Percentiles rank a stretch among this genome's conserved stretches.
Evolutionary conservation across 2,797 vertebrate species (phyloP).

Genomic region (Pseudochirops cupreus): DNA sequence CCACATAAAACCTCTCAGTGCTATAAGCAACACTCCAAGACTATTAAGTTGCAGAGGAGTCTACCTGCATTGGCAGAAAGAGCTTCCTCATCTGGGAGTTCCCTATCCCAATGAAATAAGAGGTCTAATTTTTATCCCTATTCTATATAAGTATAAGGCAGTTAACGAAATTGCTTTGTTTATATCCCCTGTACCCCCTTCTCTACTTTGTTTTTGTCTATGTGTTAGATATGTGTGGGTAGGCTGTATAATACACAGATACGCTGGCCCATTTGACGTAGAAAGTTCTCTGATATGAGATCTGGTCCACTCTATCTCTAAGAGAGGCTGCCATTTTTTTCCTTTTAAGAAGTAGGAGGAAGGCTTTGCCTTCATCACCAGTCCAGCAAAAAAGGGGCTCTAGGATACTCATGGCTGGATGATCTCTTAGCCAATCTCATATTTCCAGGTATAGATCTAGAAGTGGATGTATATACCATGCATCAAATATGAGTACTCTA

Average conservation of each 20-base stretch:
- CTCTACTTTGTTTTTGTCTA: not conserved
- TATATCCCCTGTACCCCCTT: not conserved
- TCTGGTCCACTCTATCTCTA: not conserved
- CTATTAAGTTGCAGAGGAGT: not conserved
- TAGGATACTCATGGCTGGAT: not conserved
- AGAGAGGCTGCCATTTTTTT: not conserved
- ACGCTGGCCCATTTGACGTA: too few species aligned
- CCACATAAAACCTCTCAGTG: not conserved
- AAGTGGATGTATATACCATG: not conserved
- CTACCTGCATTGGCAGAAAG: not conserved
- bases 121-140: not conserved
- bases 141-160: not conserved
- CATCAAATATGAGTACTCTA: not conserved
- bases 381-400: not conserved
- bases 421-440: not conserved
- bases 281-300: not conserved
- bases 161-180: not conserved
- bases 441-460: not conserved
- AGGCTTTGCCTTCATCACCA: not conserved
- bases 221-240: not conserved
- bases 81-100: not conserved
- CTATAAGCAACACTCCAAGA: not conserved
- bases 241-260: not conserved
- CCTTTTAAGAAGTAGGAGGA: not conserved
- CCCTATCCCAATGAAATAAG: not conserved